Percentiles rank a stretch among this genome's conserved stretches.
These are phyloP conservation scores for Clarias gariepinus DNA, from an alignment of 2,113 vertebrate genomes.

Conservation along the genomic window DNA sequence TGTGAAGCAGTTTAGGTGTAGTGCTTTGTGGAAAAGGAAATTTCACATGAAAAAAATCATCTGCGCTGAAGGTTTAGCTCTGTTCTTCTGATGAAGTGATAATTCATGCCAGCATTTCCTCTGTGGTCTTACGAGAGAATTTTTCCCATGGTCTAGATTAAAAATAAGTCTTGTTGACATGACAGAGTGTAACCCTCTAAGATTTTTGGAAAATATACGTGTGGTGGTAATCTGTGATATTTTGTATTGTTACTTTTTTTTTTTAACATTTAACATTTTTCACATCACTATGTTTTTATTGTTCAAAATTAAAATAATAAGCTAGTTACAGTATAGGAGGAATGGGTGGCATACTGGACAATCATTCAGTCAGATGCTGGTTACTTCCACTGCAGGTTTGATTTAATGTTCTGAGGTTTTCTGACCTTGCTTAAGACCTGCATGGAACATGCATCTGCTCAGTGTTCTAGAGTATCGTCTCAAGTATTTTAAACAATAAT, in stretches of 20 bases:
- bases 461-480: neutral
- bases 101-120: conserved; percentile 25
- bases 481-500: neutral
- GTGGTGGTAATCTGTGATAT: neutral
- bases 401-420: neutral
- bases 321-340: neutral
- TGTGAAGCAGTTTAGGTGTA: conserved; percentile 45
- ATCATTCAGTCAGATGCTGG: neutral
- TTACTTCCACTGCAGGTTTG: neutral
- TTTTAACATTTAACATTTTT: neutral
- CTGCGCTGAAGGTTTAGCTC: neutral
- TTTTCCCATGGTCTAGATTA: neutral
- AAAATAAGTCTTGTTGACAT: neutral
- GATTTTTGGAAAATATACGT: neutral
- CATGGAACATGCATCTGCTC: neutral
- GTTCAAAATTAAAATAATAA: neutral
- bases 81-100: conserved; percentile 19
- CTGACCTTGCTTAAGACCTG: neutral
- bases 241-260: neutral
- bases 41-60: conserved; percentile 40
- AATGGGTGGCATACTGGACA: no score
- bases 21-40: conserved; percentile 55
- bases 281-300: no score
- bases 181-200: neutral
- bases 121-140: neutral